Evolutionary conservation across 2,113 vertebrate genomes (phyloP).

Genomic region (Ondatra zibethicus): DNA sequence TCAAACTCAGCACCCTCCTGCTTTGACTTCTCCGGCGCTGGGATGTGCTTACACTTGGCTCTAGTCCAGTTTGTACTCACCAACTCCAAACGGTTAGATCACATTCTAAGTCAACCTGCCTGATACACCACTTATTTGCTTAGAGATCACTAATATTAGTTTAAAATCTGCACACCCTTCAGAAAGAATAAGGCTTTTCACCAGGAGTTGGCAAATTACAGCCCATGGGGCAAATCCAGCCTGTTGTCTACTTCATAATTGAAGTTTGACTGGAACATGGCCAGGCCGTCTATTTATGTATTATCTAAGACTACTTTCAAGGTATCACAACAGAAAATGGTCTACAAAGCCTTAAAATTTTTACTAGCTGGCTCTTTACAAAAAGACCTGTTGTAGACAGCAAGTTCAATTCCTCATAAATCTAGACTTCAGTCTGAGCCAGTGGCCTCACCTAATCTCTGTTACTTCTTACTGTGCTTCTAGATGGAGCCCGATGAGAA

Average conservation of each 20-base stretch:
- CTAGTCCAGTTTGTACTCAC: constrained; percentile 19
- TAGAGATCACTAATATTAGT: constrained; percentile 39
- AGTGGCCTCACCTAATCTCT: background rate
- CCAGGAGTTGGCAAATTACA: constrained; percentile 40
- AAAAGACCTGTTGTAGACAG: constrained; percentile 40
- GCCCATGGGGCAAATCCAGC: background rate
- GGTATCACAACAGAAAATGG: constrained; percentile 32
- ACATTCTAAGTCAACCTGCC: background rate
- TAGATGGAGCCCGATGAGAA: background rate
- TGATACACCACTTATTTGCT: constrained; percentile 16
- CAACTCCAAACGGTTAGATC: constrained; percentile 25
- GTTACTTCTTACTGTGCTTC: background rate
- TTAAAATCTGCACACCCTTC: constrained; percentile 25
- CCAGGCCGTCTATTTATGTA: constrained; percentile 17
- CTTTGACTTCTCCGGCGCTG: background rate
- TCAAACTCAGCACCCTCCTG: background rate
- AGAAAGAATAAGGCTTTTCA: constrained; percentile 54
- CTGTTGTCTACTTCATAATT: constrained; percentile 42
- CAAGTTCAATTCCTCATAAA: constrained; percentile 25
- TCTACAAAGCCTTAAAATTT: constrained; percentile 30
- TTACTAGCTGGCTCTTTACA: constrained; percentile 2
- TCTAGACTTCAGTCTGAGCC: constrained; percentile 2
- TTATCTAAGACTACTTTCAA: constrained; percentile 56
- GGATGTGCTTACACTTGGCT: background rate
- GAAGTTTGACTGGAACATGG: constrained; percentile 35